A percentile compares a stretch with the other conserved stretches of the same genome.
Conservation (phyloP, 2,888 invertebrate species). For the Lacanobia oleracea region DNA sequence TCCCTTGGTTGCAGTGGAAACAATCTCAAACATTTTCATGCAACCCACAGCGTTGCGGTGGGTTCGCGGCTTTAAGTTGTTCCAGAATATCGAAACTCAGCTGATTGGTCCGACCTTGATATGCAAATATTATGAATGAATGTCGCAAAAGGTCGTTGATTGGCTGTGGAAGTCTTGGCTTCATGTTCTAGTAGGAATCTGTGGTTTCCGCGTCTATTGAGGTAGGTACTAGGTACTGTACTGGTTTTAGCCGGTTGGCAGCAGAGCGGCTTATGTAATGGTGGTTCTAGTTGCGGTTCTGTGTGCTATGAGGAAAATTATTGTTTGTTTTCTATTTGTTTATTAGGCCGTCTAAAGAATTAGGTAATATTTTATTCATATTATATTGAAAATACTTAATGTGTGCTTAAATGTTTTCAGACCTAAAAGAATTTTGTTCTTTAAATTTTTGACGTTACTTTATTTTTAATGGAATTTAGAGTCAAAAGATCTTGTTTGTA, state of each 20-base stretch:
- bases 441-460: too few species aligned
- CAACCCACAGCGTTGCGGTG: too few species aligned
- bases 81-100: slow-evolving; percentile 25
- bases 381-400: background rate
- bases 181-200: background rate
- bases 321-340: background rate
- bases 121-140: slow-evolving; percentile 13
- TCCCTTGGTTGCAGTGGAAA: too few species aligned
- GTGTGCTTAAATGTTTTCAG: too few species aligned
- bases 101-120: slow-evolving; percentile 31
- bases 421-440: too few species aligned
- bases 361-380: background rate
- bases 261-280: background rate
- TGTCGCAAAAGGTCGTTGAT: slow-evolving; percentile 14
- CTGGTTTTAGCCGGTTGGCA: background rate
- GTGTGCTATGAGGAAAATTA: background rate
- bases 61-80: background rate
- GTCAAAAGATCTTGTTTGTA: too few species aligned
- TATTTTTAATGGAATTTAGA: too few species aligned
- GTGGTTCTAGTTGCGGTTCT: background rate
- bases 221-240: background rate
- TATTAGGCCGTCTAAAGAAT: too few species aligned
- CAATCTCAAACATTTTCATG: too few species aligned
- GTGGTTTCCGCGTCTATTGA: slow-evolving; percentile 16
- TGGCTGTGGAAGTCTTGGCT: background rate